phyloP scores from a whole-genome alignment of 2,797 vertebrate genomes.

The Enteromius afrohamiltoni region DNA sequence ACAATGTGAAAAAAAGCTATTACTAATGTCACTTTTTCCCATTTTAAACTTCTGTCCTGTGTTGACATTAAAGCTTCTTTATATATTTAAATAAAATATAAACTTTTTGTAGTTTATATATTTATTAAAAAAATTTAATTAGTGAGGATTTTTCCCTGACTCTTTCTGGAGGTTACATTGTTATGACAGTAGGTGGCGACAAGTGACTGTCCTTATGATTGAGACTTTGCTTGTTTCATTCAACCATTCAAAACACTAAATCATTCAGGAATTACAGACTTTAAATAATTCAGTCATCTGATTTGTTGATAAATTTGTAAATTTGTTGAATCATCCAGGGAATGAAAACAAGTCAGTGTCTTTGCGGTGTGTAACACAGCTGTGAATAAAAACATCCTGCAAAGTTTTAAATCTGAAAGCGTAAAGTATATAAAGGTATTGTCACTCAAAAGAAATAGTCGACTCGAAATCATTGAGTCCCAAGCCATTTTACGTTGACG shows the following conservation, averaged over 20 bases:
- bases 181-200: neutral
- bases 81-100: too few relatives aligned
- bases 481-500: too few relatives aligned
- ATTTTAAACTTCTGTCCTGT: neutral
- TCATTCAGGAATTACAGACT: neutral
- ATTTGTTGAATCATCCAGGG: neutral
- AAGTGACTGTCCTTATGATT: neutral
- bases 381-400: too few relatives aligned
- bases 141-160: too few relatives aligned
- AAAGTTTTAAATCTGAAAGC: too few relatives aligned
- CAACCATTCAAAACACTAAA: neutral
- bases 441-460: too few relatives aligned
- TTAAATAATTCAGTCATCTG: neutral
- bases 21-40: neutral
- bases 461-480: too few relatives aligned
- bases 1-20: constrained; percentile 16
- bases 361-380: neutral
- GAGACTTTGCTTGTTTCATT: neutral
- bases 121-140: neutral
- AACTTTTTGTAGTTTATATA: too few relatives aligned
- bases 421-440: too few relatives aligned
- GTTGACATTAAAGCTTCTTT: neutral
- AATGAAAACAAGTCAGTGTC: neutral
- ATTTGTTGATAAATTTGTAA: neutral
- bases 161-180: neutral